Evolutionary conservation across 2,888 invertebrate genomes (phyloP).

Genomic region (Drosophila fulvimacula): DNA sequence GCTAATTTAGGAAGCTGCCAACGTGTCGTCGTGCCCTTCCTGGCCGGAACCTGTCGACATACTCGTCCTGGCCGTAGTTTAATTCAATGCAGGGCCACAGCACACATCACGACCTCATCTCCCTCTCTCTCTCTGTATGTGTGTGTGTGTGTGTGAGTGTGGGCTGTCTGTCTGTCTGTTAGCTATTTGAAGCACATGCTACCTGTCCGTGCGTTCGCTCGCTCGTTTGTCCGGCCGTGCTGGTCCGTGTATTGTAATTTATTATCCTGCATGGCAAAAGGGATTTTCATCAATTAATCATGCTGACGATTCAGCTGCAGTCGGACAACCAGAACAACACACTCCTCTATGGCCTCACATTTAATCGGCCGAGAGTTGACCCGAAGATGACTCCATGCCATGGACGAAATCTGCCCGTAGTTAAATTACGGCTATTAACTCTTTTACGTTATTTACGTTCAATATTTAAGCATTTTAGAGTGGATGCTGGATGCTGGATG

Average conservation of each 20-base stretch:
- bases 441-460: conserved; percentile 9
- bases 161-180: conserved; percentile 32
- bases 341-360: conserved; percentile 36
- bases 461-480: conserved; percentile 11
- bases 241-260: conserved; percentile 68
- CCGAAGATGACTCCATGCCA: conserved; percentile 12
- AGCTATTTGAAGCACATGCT: conserved; percentile 72
- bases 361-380: conserved; percentile 47
- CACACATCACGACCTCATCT: conserved; percentile 42
- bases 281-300: conserved; percentile 81
- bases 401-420: conserved; percentile 12
- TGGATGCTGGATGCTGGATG: not conserved
- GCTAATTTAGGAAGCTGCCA: conserved; percentile 73
- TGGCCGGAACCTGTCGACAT: conserved; percentile 35
- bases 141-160: conserved; percentile 7
- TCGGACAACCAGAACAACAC: conserved; percentile 61
- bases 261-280: conserved; percentile 80
- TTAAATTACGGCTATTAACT: conserved; percentile 29
- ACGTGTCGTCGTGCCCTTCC: conserved; percentile 50
- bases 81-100: conserved; percentile 63
- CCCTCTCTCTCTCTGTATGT: not conserved
- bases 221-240: conserved; percentile 14
- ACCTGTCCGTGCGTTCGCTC: conserved; percentile 51
- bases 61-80: conserved; percentile 48
- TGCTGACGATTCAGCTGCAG: conserved; percentile 75